Evolutionary conservation across 2,113 vertebrate species (phyloP).

Genomic region (Onychorhynchus coronatus): DNA sequence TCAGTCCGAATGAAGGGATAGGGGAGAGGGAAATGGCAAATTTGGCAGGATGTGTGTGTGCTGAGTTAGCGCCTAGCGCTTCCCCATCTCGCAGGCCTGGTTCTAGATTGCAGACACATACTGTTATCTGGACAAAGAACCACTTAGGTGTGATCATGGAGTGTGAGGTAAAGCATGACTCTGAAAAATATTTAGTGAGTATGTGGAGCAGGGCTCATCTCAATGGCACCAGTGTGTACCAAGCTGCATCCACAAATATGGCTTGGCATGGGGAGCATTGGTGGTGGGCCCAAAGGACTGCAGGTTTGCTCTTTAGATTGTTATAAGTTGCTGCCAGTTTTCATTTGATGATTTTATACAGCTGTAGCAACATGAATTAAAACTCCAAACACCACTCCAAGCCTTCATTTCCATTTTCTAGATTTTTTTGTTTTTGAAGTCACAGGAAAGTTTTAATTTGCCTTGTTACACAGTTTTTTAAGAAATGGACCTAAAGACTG

Average conservation of each 20-base stretch:
- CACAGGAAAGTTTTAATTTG: background rate
- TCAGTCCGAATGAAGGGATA: background rate
- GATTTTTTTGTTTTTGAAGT: background rate
- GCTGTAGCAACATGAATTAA: background rate
- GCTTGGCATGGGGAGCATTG: accelerated
- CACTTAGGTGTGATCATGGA: background rate
- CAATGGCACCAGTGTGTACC: background rate
- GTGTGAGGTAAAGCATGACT: background rate
- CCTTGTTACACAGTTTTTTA: background rate
- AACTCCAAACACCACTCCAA: background rate
- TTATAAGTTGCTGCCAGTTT: background rate
- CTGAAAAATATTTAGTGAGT: background rate
- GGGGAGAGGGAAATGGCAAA: background rate
- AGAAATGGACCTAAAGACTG: accelerated
- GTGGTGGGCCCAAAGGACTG: background rate
- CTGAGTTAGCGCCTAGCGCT: background rate
- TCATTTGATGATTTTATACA: background rate
- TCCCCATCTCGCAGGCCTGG: background rate
- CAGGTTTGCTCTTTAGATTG: background rate
- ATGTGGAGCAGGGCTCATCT: accelerated
- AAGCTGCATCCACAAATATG: background rate
- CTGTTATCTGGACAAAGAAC: background rate
- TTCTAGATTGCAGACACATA: background rate
- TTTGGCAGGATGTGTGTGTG: background rate
- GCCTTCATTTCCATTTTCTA: background rate